Evolutionary conservation across 2,888 invertebrate species (phyloP).

Genomic region (Melinaea menophilus): DNA sequence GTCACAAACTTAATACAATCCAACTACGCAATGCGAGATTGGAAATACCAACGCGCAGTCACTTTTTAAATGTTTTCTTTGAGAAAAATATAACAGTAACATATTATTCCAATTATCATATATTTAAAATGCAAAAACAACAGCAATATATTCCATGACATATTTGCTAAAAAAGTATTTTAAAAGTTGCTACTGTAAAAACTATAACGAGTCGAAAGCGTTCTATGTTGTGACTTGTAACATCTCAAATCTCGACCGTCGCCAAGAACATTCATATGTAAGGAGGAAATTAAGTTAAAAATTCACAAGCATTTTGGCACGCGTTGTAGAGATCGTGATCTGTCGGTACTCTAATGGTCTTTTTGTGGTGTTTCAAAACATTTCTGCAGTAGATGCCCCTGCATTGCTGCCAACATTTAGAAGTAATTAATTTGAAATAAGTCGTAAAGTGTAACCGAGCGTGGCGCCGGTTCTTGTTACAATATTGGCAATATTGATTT

Average conservation of each 20-base stretch:
- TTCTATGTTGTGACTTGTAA: slow-evolving; percentile 14
- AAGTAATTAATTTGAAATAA: slow-evolving; percentile 25
- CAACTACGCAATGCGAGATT: slow-evolving; percentile 15
- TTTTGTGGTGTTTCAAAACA: slow-evolving; percentile 32
- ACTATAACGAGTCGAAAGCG: not conserved
- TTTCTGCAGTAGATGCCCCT: slow-evolving; percentile 23
- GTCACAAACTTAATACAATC: slow-evolving; percentile 39
- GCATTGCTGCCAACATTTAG: slow-evolving; percentile 28
- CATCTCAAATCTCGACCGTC: slow-evolving; percentile 13
- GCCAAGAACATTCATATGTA: slow-evolving; percentile 25
- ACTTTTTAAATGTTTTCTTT: not conserved
- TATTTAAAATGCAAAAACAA: no score
- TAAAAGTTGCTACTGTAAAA: no score
- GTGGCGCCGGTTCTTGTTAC: not conserved
- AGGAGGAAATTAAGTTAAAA: slow-evolving; percentile 36
- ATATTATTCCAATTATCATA: not conserved
- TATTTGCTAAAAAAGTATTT: no score
- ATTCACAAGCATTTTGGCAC: slow-evolving; percentile 36
- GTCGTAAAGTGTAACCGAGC: not conserved
- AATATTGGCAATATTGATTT: not conserved
- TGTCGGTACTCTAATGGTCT: slow-evolving; percentile 29
- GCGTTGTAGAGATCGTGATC: slow-evolving; percentile 31
- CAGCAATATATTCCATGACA: no score
- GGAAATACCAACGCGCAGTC: slow-evolving; percentile 12
- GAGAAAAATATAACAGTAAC: not conserved